Conservation (phyloP, 2,888 invertebrate species). For the Uropetala carovei region DNA sequence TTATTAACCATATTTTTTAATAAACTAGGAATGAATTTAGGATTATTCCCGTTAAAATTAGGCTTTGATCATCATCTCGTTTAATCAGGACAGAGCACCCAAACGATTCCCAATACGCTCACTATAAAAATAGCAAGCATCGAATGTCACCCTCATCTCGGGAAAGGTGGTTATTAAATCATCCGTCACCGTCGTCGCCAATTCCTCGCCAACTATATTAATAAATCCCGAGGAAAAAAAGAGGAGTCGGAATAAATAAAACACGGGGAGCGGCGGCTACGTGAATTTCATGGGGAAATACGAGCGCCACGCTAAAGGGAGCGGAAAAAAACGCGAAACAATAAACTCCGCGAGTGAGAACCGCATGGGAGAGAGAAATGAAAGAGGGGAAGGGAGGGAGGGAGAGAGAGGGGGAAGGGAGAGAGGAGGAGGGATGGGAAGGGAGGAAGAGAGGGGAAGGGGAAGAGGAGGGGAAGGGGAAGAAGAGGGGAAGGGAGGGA, state of each 20-base stretch:
- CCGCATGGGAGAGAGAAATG: background rate
- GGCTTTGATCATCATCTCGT: too few species aligned
- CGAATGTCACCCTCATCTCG: background rate
- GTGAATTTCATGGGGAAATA: slow-evolving; percentile 14
- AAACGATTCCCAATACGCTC: too few species aligned
- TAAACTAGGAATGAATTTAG: too few species aligned
- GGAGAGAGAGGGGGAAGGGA: background rate
- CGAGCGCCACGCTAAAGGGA: background rate
- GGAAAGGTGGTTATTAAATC: background rate
- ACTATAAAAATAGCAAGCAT: background rate
- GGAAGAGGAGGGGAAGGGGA: background rate
- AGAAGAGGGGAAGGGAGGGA: background rate
- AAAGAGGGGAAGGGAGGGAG: background rate
- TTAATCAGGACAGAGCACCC: too few species aligned
- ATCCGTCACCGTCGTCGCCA: slow-evolving; percentile 32
- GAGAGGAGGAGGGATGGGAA: background rate
- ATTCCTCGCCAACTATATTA: slow-evolving; percentile 32
- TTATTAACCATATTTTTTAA: too few species aligned
- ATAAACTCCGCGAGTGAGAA: background rate
- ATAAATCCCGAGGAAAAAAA: background rate
- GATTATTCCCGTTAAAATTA: too few species aligned
- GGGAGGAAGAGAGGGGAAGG: background rate
- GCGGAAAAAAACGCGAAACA: background rate
- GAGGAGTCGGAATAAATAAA: slow-evolving; percentile 11
- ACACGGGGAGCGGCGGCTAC: background rate